Percentiles rank a stretch among this genome's conserved stretches.
phyloP scores from a whole-genome alignment of 1,140 invertebrate species.

The Leptinotarsa texana region DNA sequence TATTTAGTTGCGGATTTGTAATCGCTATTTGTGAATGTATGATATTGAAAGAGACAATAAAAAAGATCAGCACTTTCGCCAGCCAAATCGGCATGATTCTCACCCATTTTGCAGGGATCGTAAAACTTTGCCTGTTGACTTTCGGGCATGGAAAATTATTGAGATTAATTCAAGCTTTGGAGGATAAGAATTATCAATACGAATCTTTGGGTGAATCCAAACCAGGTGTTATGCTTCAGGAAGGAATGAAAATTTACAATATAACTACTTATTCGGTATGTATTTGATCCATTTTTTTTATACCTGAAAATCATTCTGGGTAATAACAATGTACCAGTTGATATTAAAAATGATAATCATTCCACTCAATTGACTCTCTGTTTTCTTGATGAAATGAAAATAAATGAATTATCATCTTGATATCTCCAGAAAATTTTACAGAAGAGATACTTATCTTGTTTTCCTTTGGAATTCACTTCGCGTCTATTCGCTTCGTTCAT shows the following conservation, averaged over 20 bases:
- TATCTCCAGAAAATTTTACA: no score
- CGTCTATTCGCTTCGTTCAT: no score
- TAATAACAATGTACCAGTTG: background rate
- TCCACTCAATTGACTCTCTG: background rate
- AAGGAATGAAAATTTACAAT: background rate
- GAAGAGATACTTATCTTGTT: no score
- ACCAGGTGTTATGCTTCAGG: background rate
- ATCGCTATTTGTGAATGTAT: constrained; percentile 12
- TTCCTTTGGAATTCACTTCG: no score
- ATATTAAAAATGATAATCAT: background rate
- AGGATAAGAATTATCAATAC: constrained; percentile 30
- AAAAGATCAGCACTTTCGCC: constrained; percentile 16
- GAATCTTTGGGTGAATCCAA: constrained; percentile 5
- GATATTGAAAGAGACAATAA: constrained; percentile 6
- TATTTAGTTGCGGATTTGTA: constrained; percentile 6
- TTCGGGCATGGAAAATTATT: constrained; percentile 13
- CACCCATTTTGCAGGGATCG: constrained; percentile 33
- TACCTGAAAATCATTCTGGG: no score
- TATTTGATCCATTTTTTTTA: background rate
- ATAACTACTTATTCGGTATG: background rate
- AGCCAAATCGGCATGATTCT: constrained; percentile 46
- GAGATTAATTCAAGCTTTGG: constrained; percentile 26
- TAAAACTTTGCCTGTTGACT: constrained; percentile 32
- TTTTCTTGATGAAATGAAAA: no score
- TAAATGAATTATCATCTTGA: no score